Evolutionary conservation across 2,113 vertebrate genomes (phyloP).

Genomic region (Phrynocephalus versicolor): DNA sequence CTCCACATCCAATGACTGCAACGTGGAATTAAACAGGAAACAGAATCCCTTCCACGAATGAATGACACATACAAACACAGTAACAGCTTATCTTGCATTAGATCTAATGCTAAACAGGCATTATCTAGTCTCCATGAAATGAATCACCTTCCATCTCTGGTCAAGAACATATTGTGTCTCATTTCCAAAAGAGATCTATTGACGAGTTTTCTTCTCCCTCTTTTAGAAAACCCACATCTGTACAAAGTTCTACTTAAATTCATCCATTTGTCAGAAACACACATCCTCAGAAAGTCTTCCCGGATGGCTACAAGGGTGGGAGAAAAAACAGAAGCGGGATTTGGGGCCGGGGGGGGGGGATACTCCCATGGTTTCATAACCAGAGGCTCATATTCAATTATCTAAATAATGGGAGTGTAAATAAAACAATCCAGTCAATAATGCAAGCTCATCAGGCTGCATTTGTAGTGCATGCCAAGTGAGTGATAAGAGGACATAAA

Average conservation of each 20-base stretch:
- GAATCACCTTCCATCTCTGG: neutral
- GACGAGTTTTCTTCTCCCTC: neutral
- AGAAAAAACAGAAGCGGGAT: neutral
- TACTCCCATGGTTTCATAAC: constrained; percentile 38
- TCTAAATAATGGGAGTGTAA: constrained; percentile 43
- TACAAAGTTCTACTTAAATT: constrained; percentile 13
- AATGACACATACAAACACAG: constrained; percentile 19
- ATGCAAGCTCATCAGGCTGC: constrained; percentile 43
- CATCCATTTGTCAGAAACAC: neutral
- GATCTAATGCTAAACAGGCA: neutral
- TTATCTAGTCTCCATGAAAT: neutral
- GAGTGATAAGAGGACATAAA: constrained; percentile 49
- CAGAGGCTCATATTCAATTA: constrained; percentile 52
- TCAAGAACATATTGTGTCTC: neutral
- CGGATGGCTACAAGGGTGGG: constrained; percentile 19
- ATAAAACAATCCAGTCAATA: constrained; percentile 61
- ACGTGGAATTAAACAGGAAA: neutral
- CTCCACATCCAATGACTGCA: neutral
- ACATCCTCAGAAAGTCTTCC: neutral
- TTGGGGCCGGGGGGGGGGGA: neutral
- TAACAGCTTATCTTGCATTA: neutral
- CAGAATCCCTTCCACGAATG: constrained; percentile 46
- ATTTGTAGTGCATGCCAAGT: constrained; percentile 55
- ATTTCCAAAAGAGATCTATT: neutral
- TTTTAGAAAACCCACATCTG: neutral